Conservation (phyloP, 2,113 vertebrate species). For the Phainopepla nitens region DNA sequence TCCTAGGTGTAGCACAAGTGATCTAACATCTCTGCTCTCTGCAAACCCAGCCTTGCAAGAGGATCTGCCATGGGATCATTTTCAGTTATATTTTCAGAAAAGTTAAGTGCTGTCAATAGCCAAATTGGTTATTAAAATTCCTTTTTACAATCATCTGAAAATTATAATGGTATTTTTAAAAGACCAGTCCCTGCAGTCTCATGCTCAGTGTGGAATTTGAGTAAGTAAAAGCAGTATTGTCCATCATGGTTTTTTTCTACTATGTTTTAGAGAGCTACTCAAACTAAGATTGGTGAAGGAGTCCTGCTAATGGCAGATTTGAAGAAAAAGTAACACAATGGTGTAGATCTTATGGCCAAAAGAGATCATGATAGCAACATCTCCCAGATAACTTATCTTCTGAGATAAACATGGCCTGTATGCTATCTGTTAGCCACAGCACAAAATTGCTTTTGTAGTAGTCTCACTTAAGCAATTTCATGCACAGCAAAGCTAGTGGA, state of each 20-base stretch:
- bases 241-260: not conserved
- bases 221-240: not conserved
- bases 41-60: not conserved
- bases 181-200: not conserved
- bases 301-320: not conserved
- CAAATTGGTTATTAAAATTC: not conserved
- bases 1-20: not conserved
- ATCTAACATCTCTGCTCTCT: not conserved
- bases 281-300: not conserved
- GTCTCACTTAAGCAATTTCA: not conserved
- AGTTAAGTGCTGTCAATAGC: not conserved
- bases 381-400: not conserved
- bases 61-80: not conserved
- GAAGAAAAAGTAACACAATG: not conserved
- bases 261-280: not conserved
- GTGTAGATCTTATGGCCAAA: not conserved
- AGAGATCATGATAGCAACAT: not conserved
- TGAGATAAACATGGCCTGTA: not conserved
- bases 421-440: not conserved
- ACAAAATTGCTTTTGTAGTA: not conserved
- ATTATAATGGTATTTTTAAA: not conserved
- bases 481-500: not conserved
- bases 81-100: not conserved
- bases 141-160: not conserved
- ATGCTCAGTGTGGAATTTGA: not conserved